phyloP scores from a whole-genome alignment of 2,797 vertebrate species.

The Luscinia luscinia region DNA sequence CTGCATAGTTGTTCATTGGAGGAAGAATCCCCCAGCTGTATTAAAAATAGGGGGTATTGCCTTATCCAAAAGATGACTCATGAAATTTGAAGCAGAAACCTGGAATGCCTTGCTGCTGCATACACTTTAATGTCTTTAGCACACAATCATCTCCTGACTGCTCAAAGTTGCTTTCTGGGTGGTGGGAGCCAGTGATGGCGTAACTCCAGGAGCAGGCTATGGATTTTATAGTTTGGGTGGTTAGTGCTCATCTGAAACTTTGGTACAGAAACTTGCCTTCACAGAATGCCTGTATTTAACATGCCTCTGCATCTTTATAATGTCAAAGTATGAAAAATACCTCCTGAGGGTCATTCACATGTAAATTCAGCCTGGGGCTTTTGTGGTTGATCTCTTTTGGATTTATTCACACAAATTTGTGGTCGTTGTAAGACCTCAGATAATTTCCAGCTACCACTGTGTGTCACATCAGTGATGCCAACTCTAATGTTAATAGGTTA shows the following conservation, averaged over 20 bases:
- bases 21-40: not conserved
- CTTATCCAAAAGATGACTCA: not conserved
- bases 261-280: not conserved
- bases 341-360: not conserved
- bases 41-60: not conserved
- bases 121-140: not conserved
- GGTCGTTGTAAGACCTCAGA: not conserved
- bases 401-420: not conserved
- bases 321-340: not conserved
- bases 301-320: not conserved
- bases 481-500: not conserved
- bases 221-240: not conserved
- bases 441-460: not conserved
- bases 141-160: not conserved
- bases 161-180: not conserved
- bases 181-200: not conserved
- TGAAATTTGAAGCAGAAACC: not conserved
- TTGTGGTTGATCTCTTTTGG: not conserved
- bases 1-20: not conserved
- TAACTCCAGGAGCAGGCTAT: not conserved
- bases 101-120: not conserved
- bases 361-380: not conserved
- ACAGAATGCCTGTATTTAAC: not conserved
- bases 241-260: not conserved
- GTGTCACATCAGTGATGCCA: not conserved